These are phyloP conservation scores for Meteorus cinctellus DNA, from an alignment of 2,888 invertebrate species.

Conservation along the genomic window DNA sequence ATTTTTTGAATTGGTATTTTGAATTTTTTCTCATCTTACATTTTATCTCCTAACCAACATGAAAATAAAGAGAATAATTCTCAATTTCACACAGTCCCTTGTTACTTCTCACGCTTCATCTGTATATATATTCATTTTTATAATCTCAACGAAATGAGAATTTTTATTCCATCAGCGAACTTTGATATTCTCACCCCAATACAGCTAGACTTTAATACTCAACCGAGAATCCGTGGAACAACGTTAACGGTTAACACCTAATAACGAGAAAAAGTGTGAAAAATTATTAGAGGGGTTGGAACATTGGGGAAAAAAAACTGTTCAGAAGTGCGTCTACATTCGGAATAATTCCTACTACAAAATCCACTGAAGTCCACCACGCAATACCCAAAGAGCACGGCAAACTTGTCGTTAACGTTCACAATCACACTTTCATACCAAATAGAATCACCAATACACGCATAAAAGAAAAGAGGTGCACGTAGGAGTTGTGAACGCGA, in stretches of 20 bases:
- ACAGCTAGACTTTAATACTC: conserved; percentile 30
- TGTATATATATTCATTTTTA: neutral
- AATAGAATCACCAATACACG: neutral
- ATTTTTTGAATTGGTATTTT: neutral
- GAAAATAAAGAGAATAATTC: neutral
- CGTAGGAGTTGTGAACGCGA: conserved; percentile 50
- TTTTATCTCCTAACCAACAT: neutral
- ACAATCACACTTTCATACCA: neutral
- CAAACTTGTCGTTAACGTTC: neutral
- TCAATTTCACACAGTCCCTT: neutral
- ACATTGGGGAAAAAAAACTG: neutral
- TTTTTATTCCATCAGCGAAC: conserved; percentile 36
- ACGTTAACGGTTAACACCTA: conserved; percentile 39
- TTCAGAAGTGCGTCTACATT: conserved; percentile 10
- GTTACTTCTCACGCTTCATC: conserved; percentile 14
- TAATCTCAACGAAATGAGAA: conserved; percentile 19
- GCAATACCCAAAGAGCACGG: conserved; percentile 3
- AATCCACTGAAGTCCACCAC: conserved; percentile 1
- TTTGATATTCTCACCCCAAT: conserved; percentile 34
- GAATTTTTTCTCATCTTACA: neutral
- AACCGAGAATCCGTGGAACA: conserved; percentile 27
- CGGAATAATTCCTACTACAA: conserved; percentile 21
- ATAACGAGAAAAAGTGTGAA: conserved; percentile 21
- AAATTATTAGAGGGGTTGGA: neutral
- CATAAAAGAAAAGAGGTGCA: neutral